These are phyloP conservation scores for Tympanuchus pallidicinctus DNA, from an alignment of 2,113 vertebrate genomes.

Conservation along the genomic window DNA sequence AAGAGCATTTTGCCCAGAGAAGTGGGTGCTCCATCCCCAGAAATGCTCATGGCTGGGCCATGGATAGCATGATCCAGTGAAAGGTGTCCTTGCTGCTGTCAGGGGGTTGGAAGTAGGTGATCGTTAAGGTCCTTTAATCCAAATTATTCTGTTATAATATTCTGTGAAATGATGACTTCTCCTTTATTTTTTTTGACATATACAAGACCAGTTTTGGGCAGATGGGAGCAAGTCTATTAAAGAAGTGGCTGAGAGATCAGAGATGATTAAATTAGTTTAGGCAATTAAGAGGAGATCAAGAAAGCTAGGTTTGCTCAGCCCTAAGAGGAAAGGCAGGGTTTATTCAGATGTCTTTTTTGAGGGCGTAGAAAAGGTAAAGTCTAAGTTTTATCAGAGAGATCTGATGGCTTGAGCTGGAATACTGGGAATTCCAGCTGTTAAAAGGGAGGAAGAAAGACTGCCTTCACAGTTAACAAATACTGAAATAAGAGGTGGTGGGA, in stretches of 20 bases:
- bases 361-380: not conserved
- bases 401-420: not conserved
- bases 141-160: not conserved
- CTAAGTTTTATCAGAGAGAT: not conserved
- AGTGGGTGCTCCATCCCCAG: not conserved
- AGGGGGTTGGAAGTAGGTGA: not conserved
- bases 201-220: not conserved
- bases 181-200: not conserved
- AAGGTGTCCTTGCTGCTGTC: not conserved
- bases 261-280: not conserved
- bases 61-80: not conserved
- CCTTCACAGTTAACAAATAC: fast-evolving
- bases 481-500: not conserved
- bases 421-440: not conserved
- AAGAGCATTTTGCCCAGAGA: not conserved
- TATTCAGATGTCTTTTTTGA: not conserved
- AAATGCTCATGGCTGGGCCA: not conserved
- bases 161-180: not conserved
- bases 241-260: not conserved
- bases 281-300: not conserved
- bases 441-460: not conserved
- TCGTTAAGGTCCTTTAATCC: not conserved
- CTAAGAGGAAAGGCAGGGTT: not conserved
- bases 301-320: not conserved
- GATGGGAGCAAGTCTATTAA: not conserved